Percentiles rank a stretch among this genome's conserved stretches.
These are phyloP conservation scores for Allacma fusca DNA, from an alignment of 2,888 invertebrate genomes.

Conservation along the genomic window DNA sequence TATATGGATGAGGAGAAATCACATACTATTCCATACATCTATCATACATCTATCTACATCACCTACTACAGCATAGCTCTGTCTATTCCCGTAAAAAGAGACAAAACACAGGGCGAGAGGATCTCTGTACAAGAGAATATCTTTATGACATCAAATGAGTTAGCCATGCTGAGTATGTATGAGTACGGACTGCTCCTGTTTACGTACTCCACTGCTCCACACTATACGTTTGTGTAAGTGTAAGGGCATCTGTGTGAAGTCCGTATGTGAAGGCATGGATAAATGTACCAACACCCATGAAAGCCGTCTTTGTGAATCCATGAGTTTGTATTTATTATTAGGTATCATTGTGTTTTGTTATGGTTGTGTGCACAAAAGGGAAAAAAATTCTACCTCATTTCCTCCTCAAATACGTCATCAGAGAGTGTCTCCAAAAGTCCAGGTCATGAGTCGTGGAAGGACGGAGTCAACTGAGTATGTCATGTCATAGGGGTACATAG, in stretches of 20 bases:
- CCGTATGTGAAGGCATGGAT: no score
- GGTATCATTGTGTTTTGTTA: constrained; percentile 25
- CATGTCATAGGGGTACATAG: background rate
- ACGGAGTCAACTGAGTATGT: background rate
- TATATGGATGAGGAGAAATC: no score
- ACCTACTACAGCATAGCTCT: constrained; percentile 12
- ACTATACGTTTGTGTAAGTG: no score
- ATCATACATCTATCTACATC: background rate
- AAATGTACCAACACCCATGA: constrained; percentile 4
- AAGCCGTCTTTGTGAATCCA: constrained; percentile 28
- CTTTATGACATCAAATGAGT: constrained; percentile 38
- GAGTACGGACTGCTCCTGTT: constrained; percentile 4
- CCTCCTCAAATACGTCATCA: constrained; percentile 45
- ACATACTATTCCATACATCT: no score
- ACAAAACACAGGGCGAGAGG: constrained; percentile 29
- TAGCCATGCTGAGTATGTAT: constrained; percentile 28
- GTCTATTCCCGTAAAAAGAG: no score
- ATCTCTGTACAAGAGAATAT: background rate
- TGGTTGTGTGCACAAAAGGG: constrained; percentile 1
- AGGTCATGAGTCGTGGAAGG: constrained; percentile 13
- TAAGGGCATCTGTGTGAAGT: no score
- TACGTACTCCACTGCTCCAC: background rate
- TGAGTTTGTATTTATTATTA: constrained; percentile 39
- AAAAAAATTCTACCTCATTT: constrained; percentile 43
- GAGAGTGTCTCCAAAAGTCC: constrained; percentile 32